A percentile compares a stretch with the other conserved stretches of the same genome.
phyloP scores from a whole-genome alignment of 2,113 vertebrate species.

The Gambusia holbrooki region DNA sequence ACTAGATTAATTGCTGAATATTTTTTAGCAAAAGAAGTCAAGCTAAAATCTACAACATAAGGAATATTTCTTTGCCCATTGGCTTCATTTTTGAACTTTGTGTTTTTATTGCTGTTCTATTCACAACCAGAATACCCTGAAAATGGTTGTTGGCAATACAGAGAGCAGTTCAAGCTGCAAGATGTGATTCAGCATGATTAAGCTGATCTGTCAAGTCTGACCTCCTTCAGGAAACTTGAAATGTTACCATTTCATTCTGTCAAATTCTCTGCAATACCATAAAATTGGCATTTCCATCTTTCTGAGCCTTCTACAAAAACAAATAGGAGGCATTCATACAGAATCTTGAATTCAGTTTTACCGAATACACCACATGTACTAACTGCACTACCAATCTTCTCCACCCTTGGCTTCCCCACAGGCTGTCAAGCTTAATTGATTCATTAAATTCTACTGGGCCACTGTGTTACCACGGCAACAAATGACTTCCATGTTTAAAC shows the following conservation, averaged over 20 bases:
- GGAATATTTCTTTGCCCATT: no score
- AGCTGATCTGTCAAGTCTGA: constrained; percentile 38
- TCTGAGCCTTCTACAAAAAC: constrained; percentile 18
- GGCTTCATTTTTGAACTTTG: constrained; percentile 12
- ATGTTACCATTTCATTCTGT: constrained; percentile 24
- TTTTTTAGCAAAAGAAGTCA: no score
- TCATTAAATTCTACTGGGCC: constrained; percentile 51
- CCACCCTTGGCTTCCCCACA: constrained; percentile 7
- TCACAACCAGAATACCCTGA: constrained; percentile 5
- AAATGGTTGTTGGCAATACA: constrained; percentile 19
- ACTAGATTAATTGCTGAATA: no score
- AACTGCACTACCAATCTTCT: not conserved
- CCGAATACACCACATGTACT: constrained; percentile 14
- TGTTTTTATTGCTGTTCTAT: not conserved
- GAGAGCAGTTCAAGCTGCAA: not conserved
- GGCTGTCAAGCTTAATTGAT: constrained; percentile 36
- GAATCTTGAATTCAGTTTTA: not conserved
- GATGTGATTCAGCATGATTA: constrained; percentile 31
- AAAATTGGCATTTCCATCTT: constrained; percentile 7
- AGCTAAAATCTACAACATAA: no score
- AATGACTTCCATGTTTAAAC: constrained; percentile 63
- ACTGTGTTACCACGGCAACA: constrained; percentile 60
- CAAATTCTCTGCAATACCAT: constrained; percentile 26
- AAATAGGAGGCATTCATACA: not conserved
- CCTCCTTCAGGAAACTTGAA: constrained; percentile 30